Percentiles rank a stretch among this genome's conserved stretches.
Evolutionary conservation across 2,113 vertebrate species (phyloP).

Genomic region (Lycaon pictus): DNA sequence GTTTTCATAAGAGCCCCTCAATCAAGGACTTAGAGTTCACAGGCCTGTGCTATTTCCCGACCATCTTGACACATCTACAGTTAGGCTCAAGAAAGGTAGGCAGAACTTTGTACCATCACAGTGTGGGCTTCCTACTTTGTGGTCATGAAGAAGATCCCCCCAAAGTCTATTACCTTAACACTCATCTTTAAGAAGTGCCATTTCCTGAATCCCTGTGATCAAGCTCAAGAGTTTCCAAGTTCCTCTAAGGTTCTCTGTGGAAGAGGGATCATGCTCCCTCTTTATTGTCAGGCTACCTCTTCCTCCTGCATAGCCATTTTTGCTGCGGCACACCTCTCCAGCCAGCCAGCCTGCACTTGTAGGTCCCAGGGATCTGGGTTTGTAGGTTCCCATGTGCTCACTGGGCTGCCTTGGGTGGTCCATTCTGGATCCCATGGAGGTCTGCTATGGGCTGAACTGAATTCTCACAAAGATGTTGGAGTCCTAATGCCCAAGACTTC

Average conservation of each 20-base stretch:
- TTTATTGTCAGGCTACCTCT: not conserved
- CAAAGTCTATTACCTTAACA: not conserved
- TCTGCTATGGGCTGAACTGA: not conserved
- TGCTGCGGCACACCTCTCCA: not conserved
- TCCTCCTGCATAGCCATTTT: not conserved
- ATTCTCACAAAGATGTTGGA: not conserved
- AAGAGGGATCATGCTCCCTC: not conserved
- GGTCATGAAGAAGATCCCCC: accelerated
- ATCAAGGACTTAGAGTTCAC: accelerated
- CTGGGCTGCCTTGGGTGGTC: not conserved
- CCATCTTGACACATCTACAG: accelerated
- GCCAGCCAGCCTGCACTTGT: not conserved
- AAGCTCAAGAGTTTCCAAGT: not conserved
- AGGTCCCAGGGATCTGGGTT: no score
- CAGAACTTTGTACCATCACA: accelerated
- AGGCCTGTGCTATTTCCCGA: not conserved
- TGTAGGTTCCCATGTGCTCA: no score
- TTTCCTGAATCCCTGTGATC: no score
- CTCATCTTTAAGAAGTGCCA: no score
- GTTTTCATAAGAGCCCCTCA: not conserved
- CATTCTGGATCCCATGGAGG: not conserved
- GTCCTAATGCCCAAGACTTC: not conserved
- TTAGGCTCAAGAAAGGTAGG: not conserved
- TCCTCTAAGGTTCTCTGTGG: accelerated
- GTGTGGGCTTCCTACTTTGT: not conserved